Evolutionary conservation across 2,888 invertebrate species (phyloP), one percentile per base, ranked within the genome.

Genomic region (Zygothrica quintamaculata): DNA sequence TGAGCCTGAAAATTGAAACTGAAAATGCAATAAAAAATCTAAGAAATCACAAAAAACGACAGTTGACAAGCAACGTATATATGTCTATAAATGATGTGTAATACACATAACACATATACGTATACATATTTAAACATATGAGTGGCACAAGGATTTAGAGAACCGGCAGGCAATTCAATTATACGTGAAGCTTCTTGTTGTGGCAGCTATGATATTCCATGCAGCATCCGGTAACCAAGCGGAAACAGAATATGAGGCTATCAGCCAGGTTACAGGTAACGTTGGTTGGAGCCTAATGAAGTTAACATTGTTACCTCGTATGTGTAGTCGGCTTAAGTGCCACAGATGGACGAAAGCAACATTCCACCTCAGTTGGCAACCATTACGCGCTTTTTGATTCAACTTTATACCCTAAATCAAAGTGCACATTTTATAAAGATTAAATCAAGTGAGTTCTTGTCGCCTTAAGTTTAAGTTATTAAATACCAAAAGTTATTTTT

Each of bases 171-270:
- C 65, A 74, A 72, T 74, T 53, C 48, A 74, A 69, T 74, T 73
- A 73, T 37, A 46, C 56, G 37, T 13, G 52, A 46, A 56, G 55
- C 59, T 40, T 36, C 48, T 70, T 58, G 57, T 65, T 62, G 66
- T 61, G 62, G 65, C 68, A 65, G 82, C 66, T 77, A 74, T 73
- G 70, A 62, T 78, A 78, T 78, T 85, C 58, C 64, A 36, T 47
- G 47, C 46, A 51, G 62, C 65, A 66, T 80, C 81, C 77, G 81
- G 56, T 58, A 65, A 46, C 44, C 12, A 13, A 75, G 58, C 74
- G 79, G 79, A 80, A 85, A 53, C 61, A 59, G 47, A 65, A 57
- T 70, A 52, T 51, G 39, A n/a, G 39, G 11, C 56, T 40, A 37
- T 25, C 39, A 50, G 9, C 11, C 47, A 44, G 51, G 37, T 68